Evolutionary conservation across 2,888 invertebrate species (phyloP), one percentile per base, ranked within the genome.

Genomic region (Agonopterix arenella): DNA sequence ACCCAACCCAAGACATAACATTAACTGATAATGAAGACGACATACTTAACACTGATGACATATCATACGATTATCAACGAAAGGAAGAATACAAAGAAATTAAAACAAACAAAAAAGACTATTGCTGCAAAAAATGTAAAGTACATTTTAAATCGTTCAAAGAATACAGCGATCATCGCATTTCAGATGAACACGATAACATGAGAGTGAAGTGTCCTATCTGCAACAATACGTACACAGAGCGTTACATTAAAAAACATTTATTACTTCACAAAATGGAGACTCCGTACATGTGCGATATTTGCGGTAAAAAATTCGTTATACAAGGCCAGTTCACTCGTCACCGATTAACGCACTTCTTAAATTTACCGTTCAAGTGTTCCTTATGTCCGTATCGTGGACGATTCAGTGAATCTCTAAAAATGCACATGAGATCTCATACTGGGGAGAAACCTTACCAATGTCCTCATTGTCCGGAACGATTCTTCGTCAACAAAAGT

Each of bases 361-460:
- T 74, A 46, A 65, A 76, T 40, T 49, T 58, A 41, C 55, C 58
- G 0, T 50, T 47, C 11, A 45, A 52, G 38, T 88, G 88, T 66
- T 54, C 72, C 1, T 50, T 78, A 1, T 88, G 88, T 55, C 88
- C 89, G 0, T 89, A 88, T 53, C 73, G 68, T 49, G 89, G 86
- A 4, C 64, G 89, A 40, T 84, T 82, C 55, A 68, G 63, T 0
- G 82, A 83, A 50, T 80, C 81, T 0, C 54, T 89, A 1, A 88
- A 82, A 61, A 74, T 84, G 76, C 89, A 89, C 37, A 86, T 89
- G 85, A 68, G 84, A 7, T 59, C 70, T 0, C 89, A 89, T 45
- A 86, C 86, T 0, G 86, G 86, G 0, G 86, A 88, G 49, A 84
- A 76, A 50, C 84, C 84, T 0, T 86, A 85, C 45, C 80, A 80